Evolutionary conservation across 1,140 invertebrate species (phyloP), one percentile per base, ranked within the genome.

Genomic region (Lordiphosa stackelbergi): DNA sequence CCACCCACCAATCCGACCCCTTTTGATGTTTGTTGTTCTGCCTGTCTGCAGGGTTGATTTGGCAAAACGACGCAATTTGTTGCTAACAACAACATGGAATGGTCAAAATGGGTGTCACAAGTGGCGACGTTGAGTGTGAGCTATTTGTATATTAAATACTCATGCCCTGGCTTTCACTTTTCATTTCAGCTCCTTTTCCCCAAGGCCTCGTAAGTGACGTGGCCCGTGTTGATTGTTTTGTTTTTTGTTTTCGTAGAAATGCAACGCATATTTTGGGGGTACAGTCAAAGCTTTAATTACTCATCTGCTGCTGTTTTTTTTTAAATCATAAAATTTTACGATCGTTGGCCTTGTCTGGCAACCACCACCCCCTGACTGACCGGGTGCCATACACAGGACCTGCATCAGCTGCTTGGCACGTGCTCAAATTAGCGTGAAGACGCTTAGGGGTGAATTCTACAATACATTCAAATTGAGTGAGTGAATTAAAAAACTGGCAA

Each of bases 341-440:
- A 85, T 85, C 81, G 69, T 48, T 42, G 28, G 13, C 52, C 60
- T 65, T 63, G 73, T 61, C 28, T 11, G 35, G 4, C 43, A 49
- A 46, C 59, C 66, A 46, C 59, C 66, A 71, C 31, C 69, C 70
- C 62, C 48, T 13, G 35, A 38, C 16, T 61, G 40, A 56, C 43
- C 59, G 37, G 13, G 9, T 13, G 28, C 31, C 31, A 31, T 12
- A 16, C 19, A 19, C 16, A 12, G 36, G 16, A 37, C 31, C 11
- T n/a, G 8, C 19, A 48, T 37, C 57, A 37, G 58, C 43, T 65
- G 75, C 59, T 81, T 64, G 71, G 68, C 83, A 85, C 83, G 83
- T 85, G 83, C 69, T 71, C 71, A 84, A 85, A 85, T 83, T 78
- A 73, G 77, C 83, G 83, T 85, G 66, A 85, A 78, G 73, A 83